These are phyloP conservation scores for Mastomys natalensis DNA, from an alignment of 2,113 vertebrate genomes.

Conservation along the genomic window DNA sequence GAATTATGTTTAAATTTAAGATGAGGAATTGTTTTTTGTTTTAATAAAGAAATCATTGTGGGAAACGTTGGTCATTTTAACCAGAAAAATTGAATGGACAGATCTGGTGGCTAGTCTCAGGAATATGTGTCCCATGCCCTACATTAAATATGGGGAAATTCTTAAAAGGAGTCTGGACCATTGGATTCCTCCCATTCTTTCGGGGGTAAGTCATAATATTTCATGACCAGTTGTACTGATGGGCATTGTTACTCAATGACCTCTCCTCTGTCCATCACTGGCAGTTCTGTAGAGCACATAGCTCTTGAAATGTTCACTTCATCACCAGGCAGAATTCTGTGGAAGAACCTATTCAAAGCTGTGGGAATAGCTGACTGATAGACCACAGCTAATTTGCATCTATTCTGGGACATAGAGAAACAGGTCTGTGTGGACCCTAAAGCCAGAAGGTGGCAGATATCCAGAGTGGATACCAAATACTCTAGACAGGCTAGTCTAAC, in stretches of 20 bases:
- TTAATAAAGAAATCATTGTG: slow-evolving; percentile 9
- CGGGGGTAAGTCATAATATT: not conserved
- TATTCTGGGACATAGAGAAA: not conserved
- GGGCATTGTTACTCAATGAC: not conserved
- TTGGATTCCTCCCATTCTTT: not conserved
- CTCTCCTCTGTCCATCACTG: not conserved
- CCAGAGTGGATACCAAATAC: not conserved
- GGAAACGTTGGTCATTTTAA: not conserved
- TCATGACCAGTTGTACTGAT: not conserved
- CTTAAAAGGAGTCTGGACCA: not conserved
- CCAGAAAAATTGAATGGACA: not conserved
- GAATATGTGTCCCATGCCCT: not conserved
- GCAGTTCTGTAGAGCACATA: not conserved
- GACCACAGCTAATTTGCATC: not conserved
- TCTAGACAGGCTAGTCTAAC: not conserved
- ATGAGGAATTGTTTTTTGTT: not conserved
- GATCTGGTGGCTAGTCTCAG: not conserved
- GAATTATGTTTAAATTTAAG: not conserved
- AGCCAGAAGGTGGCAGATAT: not conserved
- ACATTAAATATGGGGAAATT: not conserved
- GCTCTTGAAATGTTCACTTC: not conserved
- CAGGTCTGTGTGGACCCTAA: not conserved
- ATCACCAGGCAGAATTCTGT: not conserved
- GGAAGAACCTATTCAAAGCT: not conserved
- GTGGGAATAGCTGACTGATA: not conserved